Base-by-base conservation (phyloP, 2,888 invertebrate species). In the Erynnis tages region DNA sequence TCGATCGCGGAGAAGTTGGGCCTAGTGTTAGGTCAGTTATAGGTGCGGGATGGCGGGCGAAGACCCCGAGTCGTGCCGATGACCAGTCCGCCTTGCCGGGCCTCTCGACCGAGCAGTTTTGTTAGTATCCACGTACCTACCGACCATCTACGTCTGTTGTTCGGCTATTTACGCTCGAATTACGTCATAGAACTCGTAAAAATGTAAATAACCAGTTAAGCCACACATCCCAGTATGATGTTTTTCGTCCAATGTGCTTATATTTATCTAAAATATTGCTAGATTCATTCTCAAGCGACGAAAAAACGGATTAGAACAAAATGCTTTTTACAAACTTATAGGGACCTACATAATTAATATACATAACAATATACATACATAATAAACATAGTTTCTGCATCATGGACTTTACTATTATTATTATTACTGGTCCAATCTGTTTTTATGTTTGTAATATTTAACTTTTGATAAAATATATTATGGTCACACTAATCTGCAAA, bases 11-110 rank as follows among this genome's bases (percentile, higher is more conserved):
- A 60, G 66, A 73, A 78, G 74, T 73, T 74, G 76, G 69, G 73
- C 67, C 70, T 82, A 78, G 77, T 69, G 79, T 75, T 80, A 85
- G 85, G 84, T 86, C 83, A 84, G 83, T 83, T 82, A 77, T 75
- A 69, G 69, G 63, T 62, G 58, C 59, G 63, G 73, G 65, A 70
- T 66, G 67, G 58, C 58, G 66, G 65, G 70, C 66, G 71, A 71
- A 75, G 71, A 74, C 73, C 72, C 63, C 65, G 56, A 58, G 34
- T 60, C 69, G 71, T 75, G 79, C 76, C 79, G 79, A 78, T 75
- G 76, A 78, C 75, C 80, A 79, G 72, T 55, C 54, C 67, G 69
- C 77, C 76, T 73, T 59, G 58, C 25, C 57, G 73, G 72, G 77
- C 79, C 77, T 71, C 76, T 67, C 60, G 23, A 43, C 34, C 41